Conservation (phyloP, 2,797 vertebrate species). For the Lutra lutra region DNA sequence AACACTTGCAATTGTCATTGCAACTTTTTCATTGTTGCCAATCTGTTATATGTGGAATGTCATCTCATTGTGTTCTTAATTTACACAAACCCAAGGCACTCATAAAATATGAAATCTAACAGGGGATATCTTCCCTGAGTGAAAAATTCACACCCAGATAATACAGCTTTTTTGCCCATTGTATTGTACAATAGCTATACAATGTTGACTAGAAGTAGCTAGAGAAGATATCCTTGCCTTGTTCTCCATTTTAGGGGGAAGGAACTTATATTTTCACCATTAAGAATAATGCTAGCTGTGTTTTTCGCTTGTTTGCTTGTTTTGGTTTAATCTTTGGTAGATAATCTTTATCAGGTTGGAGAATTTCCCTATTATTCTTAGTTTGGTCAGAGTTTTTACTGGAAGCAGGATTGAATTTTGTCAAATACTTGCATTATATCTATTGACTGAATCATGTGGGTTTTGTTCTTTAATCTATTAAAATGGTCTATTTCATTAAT, state of each 20-base stretch:
- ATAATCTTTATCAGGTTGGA: neutral
- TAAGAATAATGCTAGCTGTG: neutral
- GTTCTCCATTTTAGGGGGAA: neutral
- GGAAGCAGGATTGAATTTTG: neutral
- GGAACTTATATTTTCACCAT: neutral
- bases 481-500: neutral
- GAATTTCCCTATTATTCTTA: neutral
- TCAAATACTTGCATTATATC: neutral
- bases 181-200: neutral
- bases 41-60: neutral
- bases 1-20: neutral
- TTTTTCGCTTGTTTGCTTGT: neutral
- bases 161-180: neutral
- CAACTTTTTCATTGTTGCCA: neutral
- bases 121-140: neutral
- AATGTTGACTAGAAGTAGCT: neutral
- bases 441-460: neutral
- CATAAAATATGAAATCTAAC: neutral
- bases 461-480: neutral
- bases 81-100: neutral
- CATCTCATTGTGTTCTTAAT: neutral
- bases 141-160: neutral
- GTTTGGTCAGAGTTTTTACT: neutral
- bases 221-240: neutral
- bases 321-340: neutral